Evolutionary conservation across 2,113 vertebrate genomes (phyloP).

Genomic region (Phyllopteryx taeniolatus): DNA sequence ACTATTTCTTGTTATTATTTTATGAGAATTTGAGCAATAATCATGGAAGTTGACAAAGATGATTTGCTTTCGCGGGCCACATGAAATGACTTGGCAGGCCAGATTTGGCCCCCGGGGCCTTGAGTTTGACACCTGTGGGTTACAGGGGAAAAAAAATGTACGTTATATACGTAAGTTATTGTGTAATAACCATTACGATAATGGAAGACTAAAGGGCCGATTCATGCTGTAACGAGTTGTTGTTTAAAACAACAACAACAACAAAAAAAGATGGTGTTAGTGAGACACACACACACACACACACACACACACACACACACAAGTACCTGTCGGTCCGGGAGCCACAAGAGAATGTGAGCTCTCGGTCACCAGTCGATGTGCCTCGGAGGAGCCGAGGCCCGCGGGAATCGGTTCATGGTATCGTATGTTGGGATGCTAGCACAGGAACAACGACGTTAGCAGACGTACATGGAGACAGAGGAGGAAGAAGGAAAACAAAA

Average conservation of each 20-base stretch:
- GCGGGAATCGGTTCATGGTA: conserved; percentile 78
- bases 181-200: background rate
- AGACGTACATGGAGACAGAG: background rate
- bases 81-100: no score
- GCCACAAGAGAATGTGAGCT: conserved; percentile 32
- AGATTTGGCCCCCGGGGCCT: no score
- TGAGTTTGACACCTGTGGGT: no score
- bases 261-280: no score
- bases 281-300: no score
- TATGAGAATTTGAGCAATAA: no score
- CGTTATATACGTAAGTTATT: background rate
- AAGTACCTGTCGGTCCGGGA: conserved; percentile 68
- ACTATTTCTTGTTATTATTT: no score
- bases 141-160: no score
- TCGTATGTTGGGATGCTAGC: conserved; percentile 76
- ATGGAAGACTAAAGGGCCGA: conserved; percentile 5
- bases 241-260: background rate
- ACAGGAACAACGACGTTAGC: conserved; percentile 29
- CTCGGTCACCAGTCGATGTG: conserved; percentile 78
- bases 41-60: no score
- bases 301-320: background rate
- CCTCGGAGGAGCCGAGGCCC: conserved; percentile 78
- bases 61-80: no score
- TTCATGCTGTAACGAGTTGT: background rate
- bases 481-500: no score